A percentile compares a stretch with the other conserved stretches of the same genome.
These are phyloP conservation scores for Alces alces DNA, from an alignment of 2,113 vertebrate species.

Conservation along the genomic window DNA sequence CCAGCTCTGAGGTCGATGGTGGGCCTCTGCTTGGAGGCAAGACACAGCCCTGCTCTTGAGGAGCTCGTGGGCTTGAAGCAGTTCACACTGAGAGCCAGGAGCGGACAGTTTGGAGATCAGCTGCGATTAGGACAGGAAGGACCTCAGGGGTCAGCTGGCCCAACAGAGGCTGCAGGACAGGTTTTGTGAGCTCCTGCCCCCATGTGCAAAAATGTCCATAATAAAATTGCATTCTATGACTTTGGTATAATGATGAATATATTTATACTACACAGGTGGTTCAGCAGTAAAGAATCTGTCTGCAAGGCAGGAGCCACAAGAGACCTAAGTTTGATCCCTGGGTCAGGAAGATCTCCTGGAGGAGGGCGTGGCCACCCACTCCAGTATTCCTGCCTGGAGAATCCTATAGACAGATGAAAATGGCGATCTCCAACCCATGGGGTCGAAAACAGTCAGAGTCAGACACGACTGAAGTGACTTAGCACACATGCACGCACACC, in stretches of 20 bases:
- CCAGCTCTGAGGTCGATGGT: not conserved
- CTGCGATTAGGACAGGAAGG: too few species aligned
- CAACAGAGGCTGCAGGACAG: not conserved
- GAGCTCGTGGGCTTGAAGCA: not conserved
- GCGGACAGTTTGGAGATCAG: not conserved
- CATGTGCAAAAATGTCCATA: not conserved
- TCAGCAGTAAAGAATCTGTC: not conserved
- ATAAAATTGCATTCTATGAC: not conserved
- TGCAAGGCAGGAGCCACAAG: not conserved
- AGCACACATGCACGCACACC: not conserved
- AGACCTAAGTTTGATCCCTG: not conserved
- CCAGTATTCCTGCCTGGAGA: not conserved
- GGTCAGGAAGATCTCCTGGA: not conserved
- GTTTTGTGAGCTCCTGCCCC: not conserved
- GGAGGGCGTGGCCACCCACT: not conserved
- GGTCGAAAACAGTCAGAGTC: not conserved
- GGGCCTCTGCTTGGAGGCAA: not conserved
- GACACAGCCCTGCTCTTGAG: not conserved
- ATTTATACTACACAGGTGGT: not conserved
- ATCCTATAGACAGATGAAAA: not conserved
- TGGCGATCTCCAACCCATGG: not conserved
- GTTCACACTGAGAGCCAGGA: not conserved
- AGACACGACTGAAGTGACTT: not conserved
- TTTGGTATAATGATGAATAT: not conserved
- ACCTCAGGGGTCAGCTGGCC: not conserved